phyloP scores from a whole-genome alignment of 2,888 invertebrate genomes.

The Cheilosia pagana region DNA sequence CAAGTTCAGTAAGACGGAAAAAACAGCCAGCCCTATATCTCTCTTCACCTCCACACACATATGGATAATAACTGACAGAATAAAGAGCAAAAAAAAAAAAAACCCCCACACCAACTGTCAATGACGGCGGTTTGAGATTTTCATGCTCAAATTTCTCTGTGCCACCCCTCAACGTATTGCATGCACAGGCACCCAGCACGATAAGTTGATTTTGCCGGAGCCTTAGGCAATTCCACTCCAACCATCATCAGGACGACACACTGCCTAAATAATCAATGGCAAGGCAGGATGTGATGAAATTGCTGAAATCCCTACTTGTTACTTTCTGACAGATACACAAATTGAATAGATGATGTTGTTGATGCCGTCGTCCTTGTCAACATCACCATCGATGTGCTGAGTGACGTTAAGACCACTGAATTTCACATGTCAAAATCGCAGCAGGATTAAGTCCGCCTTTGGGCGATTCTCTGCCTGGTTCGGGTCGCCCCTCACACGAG shows the following conservation, averaged over 20 bases:
- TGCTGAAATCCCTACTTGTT: conserved; percentile 71
- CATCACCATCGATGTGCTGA: conserved; percentile 49
- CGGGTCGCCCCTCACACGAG: not conserved
- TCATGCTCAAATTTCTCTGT: conserved; percentile 13
- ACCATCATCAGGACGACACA: conserved; percentile 42
- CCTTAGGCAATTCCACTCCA: conserved; percentile 49
- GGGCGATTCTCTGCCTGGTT: conserved; percentile 35
- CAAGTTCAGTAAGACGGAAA: too few species aligned
- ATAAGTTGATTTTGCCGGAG: conserved; percentile 32
- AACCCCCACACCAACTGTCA: conserved; percentile 7
- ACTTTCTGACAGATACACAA: conserved; percentile 73
- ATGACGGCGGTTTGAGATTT: conserved; percentile 25
- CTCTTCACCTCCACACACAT: too few species aligned
- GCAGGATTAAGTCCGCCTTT: conserved; percentile 58
- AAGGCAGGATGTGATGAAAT: conserved; percentile 66
- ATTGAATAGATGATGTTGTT: conserved; percentile 72
- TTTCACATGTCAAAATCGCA: conserved; percentile 53
- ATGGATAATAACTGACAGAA: conserved; percentile 39
- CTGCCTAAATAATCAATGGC: conserved; percentile 64
- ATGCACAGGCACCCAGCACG: conserved; percentile 11
- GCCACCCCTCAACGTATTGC: conserved; percentile 41
- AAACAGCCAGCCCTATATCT: too few species aligned
- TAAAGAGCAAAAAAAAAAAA: conserved; percentile 6
- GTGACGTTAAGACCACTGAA: conserved; percentile 69
- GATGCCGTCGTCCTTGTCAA: conserved; percentile 55